Evolutionary conservation across 1,140 invertebrate species (phyloP), one percentile per base, ranked within the genome.

Genomic region (Lordiphosa stackelbergi): DNA sequence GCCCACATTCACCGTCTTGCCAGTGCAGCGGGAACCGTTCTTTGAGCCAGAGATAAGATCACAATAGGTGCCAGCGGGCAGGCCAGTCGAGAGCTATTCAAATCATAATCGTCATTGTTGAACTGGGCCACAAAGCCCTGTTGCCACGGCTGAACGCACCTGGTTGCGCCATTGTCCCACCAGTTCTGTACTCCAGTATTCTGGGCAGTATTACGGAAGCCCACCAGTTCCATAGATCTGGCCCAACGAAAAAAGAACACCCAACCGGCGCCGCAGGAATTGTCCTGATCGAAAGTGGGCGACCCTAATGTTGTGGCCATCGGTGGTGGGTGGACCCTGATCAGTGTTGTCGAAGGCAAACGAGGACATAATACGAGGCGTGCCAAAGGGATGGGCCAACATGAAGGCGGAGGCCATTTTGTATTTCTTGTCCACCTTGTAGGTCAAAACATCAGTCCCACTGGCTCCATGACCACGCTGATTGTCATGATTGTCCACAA

Each of bases 211-310:
- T 94, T 95, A 42, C 92, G 89, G 87, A 96, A 96, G 1, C 84
- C 88, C 2, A 94, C 93, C 95, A 97, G n/a, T 97, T 73, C 94
- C 94, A 83, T 91, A 93, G 65, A 97, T 95, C 75, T 94, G 92
- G 6, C 92, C 95, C 95, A 97, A 16, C 95, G 91, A 87, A 98
- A 96, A 87, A 98, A 96, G 85, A 96, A 98, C 0, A 97, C 90
- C 95, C 95, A 98, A 2, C 95, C 95, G 9, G 65, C 65, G 90
- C 88, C 7, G 87, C 83, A 38, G 88, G 91, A 47, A 2, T 88
- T 89, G 10, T 83, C 70, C 2, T 85, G 22, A 41, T 91, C 90
- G 42, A 93, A 90, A 2, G 41, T 83, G 0, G 93, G 91, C 0
- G 90, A 89, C 90, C 37, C 65, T 53, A n/a, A 86, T 84, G 36